A percentile compares a stretch with the other conserved stretches of the same genome.
phyloP scores from a whole-genome alignment of 1,140 invertebrate genomes.

The Teleogryllus occipitalis region DNA sequence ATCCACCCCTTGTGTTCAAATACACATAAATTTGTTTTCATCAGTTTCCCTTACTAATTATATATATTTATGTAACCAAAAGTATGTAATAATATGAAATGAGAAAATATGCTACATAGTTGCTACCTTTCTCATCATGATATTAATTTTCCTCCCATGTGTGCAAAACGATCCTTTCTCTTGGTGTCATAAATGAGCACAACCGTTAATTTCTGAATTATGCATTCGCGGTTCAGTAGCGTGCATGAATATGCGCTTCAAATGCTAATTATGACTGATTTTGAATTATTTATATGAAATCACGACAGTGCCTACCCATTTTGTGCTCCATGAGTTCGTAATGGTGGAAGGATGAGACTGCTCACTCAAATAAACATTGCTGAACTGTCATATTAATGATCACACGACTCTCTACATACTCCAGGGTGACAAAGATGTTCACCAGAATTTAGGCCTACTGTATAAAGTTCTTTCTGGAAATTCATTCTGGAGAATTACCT shows the following conservation, averaged over 20 bases:
- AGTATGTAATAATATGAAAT: too few species aligned
- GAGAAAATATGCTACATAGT: too few species aligned
- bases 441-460: too few species aligned
- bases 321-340: background rate
- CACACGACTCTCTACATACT: background rate
- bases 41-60: background rate
- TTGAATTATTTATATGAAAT: background rate
- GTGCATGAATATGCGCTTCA: background rate
- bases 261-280: background rate
- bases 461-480: too few species aligned
- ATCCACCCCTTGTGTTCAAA: too few species aligned
- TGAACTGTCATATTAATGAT: background rate
- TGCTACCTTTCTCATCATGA: background rate
- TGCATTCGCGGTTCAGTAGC: background rate
- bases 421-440: too few species aligned
- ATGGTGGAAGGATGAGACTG: background rate
- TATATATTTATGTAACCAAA: background rate
- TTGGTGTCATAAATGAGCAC: background rate
- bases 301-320: background rate
- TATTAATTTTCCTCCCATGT: background rate
- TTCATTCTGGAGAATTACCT: too few species aligned
- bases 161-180: background rate
- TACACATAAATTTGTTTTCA: background rate
- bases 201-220: background rate
- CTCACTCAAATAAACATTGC: background rate